phyloP scores from a whole-genome alignment of 2,113 vertebrate species.

The Papio anubis region DNA sequence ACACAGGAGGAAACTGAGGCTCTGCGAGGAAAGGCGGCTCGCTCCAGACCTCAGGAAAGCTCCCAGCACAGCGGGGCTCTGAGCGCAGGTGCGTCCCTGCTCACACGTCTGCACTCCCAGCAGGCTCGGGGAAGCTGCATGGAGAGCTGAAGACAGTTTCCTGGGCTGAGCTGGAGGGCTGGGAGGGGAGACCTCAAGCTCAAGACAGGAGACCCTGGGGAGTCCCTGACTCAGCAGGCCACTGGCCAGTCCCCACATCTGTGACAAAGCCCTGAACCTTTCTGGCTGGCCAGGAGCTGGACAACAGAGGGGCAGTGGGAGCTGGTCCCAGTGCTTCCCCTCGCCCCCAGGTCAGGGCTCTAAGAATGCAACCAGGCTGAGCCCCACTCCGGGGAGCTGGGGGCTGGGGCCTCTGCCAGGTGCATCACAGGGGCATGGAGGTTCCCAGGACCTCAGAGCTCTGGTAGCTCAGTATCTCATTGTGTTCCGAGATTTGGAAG shows the following conservation, averaged over 20 bases:
- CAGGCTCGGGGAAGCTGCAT: fast-evolving
- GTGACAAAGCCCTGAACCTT: not conserved
- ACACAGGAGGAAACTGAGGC: not conserved
- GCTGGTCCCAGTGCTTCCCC: not conserved
- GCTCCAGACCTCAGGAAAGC: no score
- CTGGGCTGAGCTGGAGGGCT: no score
- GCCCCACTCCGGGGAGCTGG: not conserved
- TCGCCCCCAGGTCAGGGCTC: not conserved
- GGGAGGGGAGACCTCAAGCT: not conserved
- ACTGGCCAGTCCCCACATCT: not conserved
- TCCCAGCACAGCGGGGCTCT: not conserved
- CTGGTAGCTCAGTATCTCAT: not conserved
- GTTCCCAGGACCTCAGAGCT: not conserved
- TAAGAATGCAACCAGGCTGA: not conserved
- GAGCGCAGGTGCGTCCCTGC: not conserved
- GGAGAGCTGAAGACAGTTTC: not conserved
- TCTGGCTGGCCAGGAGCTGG: not conserved
- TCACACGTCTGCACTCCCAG: fast-evolving
- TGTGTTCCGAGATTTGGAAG: not conserved
- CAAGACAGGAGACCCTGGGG: not conserved
- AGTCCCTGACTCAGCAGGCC: not conserved
- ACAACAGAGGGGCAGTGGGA: fast-evolving
- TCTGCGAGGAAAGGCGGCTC: not conserved
- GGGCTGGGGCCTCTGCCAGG: not conserved
- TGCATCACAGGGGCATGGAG: no score